Percentiles rank a stretch among this genome's conserved stretches.
Evolutionary conservation across 2,888 invertebrate species (phyloP).

Genomic region (Sicus ferrugineus): DNA sequence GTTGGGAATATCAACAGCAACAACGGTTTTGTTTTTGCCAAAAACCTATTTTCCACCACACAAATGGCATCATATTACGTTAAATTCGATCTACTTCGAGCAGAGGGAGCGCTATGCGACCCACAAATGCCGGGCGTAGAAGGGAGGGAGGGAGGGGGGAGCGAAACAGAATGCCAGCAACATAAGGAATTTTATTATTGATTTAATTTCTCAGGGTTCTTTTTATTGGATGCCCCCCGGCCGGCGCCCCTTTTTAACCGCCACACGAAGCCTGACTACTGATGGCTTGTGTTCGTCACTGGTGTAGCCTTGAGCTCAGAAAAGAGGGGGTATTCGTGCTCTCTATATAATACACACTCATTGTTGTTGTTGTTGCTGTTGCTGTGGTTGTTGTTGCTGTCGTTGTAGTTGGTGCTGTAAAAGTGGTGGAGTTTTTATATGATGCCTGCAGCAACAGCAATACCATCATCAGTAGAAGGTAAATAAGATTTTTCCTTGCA

Average conservation of each 20-base stretch:
- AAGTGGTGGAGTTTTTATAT: background rate
- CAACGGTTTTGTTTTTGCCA: too few relatives aligned
- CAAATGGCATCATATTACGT: too few relatives aligned
- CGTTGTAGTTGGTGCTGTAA: background rate
- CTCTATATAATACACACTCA: slow-evolving; percentile 38
- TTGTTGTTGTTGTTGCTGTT: slow-evolving; percentile 18
- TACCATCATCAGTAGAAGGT: too few relatives aligned
- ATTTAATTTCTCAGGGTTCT: slow-evolving; percentile 12
- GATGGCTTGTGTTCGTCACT: slow-evolving; percentile 5
- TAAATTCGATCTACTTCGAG: too few relatives aligned
- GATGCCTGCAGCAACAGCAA: too few relatives aligned
- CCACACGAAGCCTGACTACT: background rate
- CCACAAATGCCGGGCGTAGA: too few relatives aligned
- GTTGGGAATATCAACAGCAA: slow-evolving; percentile 1
- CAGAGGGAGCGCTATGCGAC: too few relatives aligned
- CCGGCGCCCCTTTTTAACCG: background rate
- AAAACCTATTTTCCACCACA: too few relatives aligned
- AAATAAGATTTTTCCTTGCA: too few relatives aligned
- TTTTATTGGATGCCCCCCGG: background rate
- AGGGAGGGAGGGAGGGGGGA: background rate
- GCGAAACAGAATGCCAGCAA: background rate
- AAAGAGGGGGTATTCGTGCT: slow-evolving; percentile 36
- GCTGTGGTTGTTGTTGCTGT: background rate
- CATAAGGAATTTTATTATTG: slow-evolving; percentile 16
- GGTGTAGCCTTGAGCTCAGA: slow-evolving; percentile 13